Evolutionary conservation across 2,888 invertebrate genomes (phyloP).

Genomic region (Lasioglossum vierecki): DNA sequence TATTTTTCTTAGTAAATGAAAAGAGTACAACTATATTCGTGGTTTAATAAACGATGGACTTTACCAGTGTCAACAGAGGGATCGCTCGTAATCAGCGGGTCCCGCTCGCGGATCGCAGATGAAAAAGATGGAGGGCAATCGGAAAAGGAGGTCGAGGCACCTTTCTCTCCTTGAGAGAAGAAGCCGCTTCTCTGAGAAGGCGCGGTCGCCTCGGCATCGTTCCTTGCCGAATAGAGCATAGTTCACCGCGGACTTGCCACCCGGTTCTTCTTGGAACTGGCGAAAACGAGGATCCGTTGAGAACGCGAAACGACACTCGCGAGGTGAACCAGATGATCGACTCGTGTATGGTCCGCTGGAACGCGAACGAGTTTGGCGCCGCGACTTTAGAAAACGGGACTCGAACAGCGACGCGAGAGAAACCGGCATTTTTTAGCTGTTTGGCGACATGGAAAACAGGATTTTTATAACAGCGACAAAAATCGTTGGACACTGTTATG

Average conservation of each 20-base stretch:
- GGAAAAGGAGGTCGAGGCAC: slow-evolving; percentile 78
- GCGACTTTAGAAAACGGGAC: neutral
- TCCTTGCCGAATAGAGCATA: neutral
- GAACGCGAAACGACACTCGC: neutral
- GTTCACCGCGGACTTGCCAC: neutral
- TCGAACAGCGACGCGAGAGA: neutral
- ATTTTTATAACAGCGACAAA: neutral
- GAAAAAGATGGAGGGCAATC: slow-evolving; percentile 61
- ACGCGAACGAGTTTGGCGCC: neutral
- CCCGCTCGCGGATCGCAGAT: slow-evolving; percentile 53
- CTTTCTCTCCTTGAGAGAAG: slow-evolving; percentile 76
- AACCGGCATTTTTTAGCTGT: neutral
- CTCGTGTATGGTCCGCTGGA: neutral
- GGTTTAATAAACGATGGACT: too few species aligned
- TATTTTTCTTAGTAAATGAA: too few species aligned
- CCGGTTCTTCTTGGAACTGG: neutral
- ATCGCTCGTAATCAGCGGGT: neutral
- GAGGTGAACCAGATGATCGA: neutral
- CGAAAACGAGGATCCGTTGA: neutral
- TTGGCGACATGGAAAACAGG: neutral
- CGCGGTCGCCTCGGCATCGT: slow-evolving; percentile 51
- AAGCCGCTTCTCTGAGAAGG: slow-evolving; percentile 55
- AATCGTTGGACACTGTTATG: neutral
- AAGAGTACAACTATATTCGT: too few species aligned
- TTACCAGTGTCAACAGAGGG: too few species aligned